phyloP scores from a whole-genome alignment of 2,888 invertebrate genomes.

The Andrena minutula region DNA sequence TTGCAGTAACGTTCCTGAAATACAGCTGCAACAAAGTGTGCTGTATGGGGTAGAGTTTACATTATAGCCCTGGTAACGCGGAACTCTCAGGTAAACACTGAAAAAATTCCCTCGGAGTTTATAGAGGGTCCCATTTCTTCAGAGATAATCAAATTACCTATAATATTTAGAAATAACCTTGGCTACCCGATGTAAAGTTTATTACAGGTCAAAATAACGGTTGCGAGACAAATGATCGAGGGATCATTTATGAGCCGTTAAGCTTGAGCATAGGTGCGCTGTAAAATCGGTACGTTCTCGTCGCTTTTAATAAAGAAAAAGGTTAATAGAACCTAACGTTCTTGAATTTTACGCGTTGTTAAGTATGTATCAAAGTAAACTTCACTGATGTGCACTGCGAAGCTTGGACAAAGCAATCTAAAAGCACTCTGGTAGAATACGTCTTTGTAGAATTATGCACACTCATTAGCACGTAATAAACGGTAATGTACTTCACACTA shows the following conservation, averaged over 20 bases:
- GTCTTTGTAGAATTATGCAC: conserved; percentile 70
- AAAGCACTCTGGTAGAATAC: conserved; percentile 59
- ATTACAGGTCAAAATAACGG: conserved; percentile 5
- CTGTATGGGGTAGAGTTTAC: no score
- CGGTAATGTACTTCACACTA: conserved; percentile 60
- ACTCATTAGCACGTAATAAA: conserved; percentile 71
- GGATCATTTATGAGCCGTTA: conserved; percentile 18
- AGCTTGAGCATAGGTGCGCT: conserved; percentile 15
- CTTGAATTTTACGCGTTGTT: conserved; percentile 65
- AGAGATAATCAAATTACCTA: no score
- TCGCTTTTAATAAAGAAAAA: conserved; percentile 52
- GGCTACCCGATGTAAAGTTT: not conserved
- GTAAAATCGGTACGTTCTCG: conserved; percentile 29
- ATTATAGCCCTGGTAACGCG: no score
- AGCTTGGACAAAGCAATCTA: conserved; percentile 53
- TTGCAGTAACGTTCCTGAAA: no score
- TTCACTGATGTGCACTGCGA: conserved; percentile 48
- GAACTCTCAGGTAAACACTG: no score
- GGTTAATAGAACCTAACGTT: conserved; percentile 51
- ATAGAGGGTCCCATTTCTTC: no score
- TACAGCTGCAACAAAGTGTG: no score
- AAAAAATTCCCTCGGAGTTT: no score
- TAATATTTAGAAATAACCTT: conserved; percentile 1
- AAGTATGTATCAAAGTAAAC: conserved; percentile 60
- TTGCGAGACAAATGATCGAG: conserved; percentile 5